These are phyloP conservation scores for Drosophila nr. perissopoda DNA, from an alignment of 2,888 invertebrate genomes.

Conservation along the genomic window DNA sequence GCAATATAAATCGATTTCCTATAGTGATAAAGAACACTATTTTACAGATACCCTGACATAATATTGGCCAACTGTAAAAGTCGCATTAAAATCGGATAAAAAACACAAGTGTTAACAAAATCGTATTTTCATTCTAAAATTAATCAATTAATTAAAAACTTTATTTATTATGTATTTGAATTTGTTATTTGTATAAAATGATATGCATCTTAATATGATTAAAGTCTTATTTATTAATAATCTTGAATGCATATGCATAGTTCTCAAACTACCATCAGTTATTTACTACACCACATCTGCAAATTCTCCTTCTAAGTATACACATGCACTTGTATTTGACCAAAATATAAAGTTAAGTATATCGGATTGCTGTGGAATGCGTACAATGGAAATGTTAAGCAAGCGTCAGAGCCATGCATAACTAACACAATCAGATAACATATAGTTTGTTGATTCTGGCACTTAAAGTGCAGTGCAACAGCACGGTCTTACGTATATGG, in stretches of 20 bases:
- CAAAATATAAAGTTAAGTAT: slow-evolving; percentile 4
- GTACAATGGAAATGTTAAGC: slow-evolving; percentile 30
- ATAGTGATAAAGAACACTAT: neutral
- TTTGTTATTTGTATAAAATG: neutral
- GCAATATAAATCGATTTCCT: neutral
- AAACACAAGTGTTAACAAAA: neutral
- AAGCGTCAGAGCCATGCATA: slow-evolving; percentile 25
- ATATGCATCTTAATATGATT: neutral
- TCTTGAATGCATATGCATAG: neutral
- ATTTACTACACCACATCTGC: neutral
- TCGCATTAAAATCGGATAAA: neutral
- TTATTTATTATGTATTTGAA: neutral
- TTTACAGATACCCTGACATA: neutral
- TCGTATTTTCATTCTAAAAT: neutral
- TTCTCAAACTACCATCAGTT: neutral
- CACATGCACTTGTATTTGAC: neutral
- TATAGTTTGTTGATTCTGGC: slow-evolving; percentile 81
- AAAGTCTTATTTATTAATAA: neutral
- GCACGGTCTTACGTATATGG: neutral
- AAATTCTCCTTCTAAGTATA: neutral
- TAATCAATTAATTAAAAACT: neutral
- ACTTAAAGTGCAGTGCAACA: slow-evolving; percentile 70
- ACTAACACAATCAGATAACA: slow-evolving; percentile 55
- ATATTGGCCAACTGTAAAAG: neutral
- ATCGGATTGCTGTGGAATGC: neutral